Conservation (phyloP, 2,888 invertebrate genomes). For the Caenorhabditis sulstoni region DNA sequence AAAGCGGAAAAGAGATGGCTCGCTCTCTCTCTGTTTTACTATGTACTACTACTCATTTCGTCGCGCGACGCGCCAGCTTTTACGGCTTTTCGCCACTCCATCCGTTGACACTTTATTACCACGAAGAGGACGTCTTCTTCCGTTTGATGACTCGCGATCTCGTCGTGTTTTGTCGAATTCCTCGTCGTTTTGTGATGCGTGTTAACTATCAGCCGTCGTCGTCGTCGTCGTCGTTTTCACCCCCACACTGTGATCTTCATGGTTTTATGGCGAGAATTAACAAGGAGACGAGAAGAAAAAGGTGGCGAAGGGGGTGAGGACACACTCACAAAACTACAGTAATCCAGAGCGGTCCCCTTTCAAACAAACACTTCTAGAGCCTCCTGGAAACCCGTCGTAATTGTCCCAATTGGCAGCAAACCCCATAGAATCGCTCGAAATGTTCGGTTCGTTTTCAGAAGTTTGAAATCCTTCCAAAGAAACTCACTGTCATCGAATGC, state of each 20-base stretch:
- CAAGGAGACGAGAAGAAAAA: conserved; percentile 6
- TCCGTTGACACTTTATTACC: conserved; percentile 62
- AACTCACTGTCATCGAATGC: conserved; percentile 71
- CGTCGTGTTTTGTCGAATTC: conserved; percentile 32
- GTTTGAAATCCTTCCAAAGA: too few relatives aligned
- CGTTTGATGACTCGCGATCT: conserved; percentile 12
- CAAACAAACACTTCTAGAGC: too few relatives aligned
- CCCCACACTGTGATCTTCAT: not conserved
- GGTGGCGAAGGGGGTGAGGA: not conserved
- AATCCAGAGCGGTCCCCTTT: too few relatives aligned
- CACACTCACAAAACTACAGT: not conserved
- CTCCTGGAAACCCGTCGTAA: too few relatives aligned
- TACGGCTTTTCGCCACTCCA: conserved; percentile 60
- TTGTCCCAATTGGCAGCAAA: too few relatives aligned
- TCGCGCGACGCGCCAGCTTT: conserved; percentile 13
- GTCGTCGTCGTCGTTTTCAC: not conserved
- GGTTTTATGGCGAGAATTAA: conserved; percentile 1
- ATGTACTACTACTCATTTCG: too few relatives aligned
- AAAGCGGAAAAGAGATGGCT: too few relatives aligned
- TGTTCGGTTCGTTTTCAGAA: too few relatives aligned
- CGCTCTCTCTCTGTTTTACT: too few relatives aligned
- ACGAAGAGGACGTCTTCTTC: not conserved
- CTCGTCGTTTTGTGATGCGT: conserved; percentile 17
- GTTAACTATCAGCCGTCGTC: conserved; percentile 16
- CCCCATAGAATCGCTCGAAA: too few relatives aligned